Percentiles rank a stretch among this genome's conserved stretches.
phyloP scores from a whole-genome alignment of 2,888 invertebrate species.

The Aporophyla lueneburgensis region DNA sequence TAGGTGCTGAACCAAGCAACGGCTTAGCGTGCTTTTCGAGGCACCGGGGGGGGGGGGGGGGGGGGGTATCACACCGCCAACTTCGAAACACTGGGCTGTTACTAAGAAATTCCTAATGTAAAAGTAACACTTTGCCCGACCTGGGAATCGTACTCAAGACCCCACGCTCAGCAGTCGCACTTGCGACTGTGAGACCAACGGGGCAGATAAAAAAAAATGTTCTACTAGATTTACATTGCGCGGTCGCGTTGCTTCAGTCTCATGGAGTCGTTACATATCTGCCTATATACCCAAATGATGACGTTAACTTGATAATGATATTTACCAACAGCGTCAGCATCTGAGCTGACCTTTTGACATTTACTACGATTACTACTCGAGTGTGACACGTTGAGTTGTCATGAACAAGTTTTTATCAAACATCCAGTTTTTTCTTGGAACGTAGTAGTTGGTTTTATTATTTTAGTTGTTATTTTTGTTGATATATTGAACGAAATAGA shows the following conservation, averaged over 20 bases:
- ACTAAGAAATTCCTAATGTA: no score
- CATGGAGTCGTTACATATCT: constrained; percentile 1
- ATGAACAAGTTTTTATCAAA: constrained; percentile 14
- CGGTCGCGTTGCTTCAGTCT: background rate
- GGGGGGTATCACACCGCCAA: no score
- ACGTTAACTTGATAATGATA: constrained; percentile 31
- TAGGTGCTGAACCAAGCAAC: no score
- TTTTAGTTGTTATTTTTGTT: no score
- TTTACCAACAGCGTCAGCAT: constrained; percentile 21
- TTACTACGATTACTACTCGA: constrained; percentile 18
- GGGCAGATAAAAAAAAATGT: no score
- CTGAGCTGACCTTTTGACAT: constrained; percentile 45
- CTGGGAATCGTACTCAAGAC: no score
- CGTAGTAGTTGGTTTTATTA: background rate
- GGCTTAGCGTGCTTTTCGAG: no score
- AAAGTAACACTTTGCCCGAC: no score
- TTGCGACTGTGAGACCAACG: no score
- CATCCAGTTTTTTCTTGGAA: background rate
- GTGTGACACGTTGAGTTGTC: background rate
- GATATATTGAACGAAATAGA: background rate
- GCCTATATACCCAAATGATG: constrained; percentile 20
- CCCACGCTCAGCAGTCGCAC: no score
- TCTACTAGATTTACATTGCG: background rate
- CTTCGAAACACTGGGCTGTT: no score
- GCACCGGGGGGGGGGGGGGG: no score